These are phyloP conservation scores for Acanthosepion esculentum DNA, from an alignment of 2,888 invertebrate genomes.

Conservation along the genomic window DNA sequence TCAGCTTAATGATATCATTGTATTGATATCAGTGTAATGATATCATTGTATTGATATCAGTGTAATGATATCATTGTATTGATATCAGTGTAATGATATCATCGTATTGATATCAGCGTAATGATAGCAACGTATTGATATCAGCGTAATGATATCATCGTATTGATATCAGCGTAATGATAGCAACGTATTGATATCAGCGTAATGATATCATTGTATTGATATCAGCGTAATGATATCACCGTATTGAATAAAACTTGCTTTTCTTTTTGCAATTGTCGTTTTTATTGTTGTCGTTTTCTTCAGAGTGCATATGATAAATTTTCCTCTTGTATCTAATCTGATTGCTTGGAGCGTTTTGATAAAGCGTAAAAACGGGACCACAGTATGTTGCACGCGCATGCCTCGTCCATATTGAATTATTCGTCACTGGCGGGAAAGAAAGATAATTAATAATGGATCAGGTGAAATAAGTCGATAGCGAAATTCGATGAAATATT, in stretches of 20 bases:
- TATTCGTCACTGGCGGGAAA: background rate
- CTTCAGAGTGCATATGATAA: background rate
- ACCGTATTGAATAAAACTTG: background rate
- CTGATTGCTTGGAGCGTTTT: background rate
- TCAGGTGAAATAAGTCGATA: conserved; percentile 12
- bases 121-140: background rate
- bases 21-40: background rate
- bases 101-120: background rate
- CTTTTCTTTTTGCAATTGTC: background rate
- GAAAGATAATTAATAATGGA: conserved; percentile 1
- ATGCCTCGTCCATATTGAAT: background rate
- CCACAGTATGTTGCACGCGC: background rate
- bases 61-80: background rate
- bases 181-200: background rate
- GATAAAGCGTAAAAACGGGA: background rate
- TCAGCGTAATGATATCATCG: background rate
- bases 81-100: background rate
- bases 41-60: background rate
- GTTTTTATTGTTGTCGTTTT: background rate
- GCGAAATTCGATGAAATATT: background rate
- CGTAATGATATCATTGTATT: background rate
- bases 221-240: background rate
- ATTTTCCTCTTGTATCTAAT: background rate
- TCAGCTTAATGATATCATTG: background rate
- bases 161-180: background rate